phyloP scores from a whole-genome alignment of 2,113 vertebrate species.

The Oenanthe melanoleuca region DNA sequence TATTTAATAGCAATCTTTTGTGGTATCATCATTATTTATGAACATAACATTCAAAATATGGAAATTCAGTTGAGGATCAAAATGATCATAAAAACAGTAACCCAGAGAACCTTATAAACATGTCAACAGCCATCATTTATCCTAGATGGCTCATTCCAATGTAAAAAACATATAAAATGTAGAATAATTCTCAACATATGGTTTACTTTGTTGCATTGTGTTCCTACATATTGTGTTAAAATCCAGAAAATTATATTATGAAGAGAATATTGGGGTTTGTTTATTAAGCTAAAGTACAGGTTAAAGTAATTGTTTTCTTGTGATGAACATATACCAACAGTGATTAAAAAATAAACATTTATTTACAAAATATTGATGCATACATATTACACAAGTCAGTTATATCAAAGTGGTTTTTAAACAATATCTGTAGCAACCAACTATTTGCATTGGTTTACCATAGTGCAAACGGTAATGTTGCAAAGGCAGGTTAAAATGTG shows the following conservation, averaged over 20 bases:
- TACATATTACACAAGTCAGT: constrained; percentile 93
- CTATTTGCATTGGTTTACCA: constrained; percentile 87
- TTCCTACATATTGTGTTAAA: constrained; percentile 64
- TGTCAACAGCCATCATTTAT: constrained; percentile 67
- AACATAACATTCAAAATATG: constrained; percentile 54
- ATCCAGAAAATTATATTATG: constrained; percentile 85
- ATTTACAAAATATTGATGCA: constrained; percentile 91
- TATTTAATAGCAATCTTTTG: constrained; percentile 61
- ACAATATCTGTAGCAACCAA: constrained; percentile 91
- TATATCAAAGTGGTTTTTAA: constrained; percentile 89
- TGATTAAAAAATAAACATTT: constrained; percentile 90
- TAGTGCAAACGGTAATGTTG: constrained; percentile 90
- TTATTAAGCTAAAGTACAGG: constrained; percentile 81
- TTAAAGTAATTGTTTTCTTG: constrained; percentile 76
- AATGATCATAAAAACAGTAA: constrained; percentile 64
- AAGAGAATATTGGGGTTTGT: constrained; percentile 78
- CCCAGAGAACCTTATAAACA: constrained; percentile 67
- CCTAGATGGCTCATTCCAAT: constrained; percentile 65
- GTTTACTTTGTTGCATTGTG: constrained; percentile 58
- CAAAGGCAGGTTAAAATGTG: constrained; percentile 78
- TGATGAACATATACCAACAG: constrained; percentile 85
- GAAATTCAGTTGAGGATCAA: constrained; percentile 63
- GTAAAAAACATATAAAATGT: constrained; percentile 76
- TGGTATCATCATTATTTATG: constrained; percentile 48
- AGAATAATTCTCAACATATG: constrained; percentile 55